Conservation (phyloP, 1,140 invertebrate species). For the Schmidtea mediterranea region DNA sequence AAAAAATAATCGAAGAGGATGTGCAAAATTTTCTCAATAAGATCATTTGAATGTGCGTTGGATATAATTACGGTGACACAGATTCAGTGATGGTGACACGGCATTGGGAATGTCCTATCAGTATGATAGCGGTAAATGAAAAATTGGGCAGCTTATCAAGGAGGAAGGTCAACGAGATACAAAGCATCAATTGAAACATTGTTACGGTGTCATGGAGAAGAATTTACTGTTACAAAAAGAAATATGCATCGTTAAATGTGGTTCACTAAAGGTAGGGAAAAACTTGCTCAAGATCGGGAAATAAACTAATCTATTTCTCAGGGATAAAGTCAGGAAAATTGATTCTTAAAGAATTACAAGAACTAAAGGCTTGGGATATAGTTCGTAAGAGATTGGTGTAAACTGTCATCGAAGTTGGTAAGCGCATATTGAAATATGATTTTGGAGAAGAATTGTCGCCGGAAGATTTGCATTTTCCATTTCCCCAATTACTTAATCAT, state of each 20-base stretch:
- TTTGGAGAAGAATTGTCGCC: constrained; percentile 39
- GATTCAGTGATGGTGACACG: constrained; percentile 99
- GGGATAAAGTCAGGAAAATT: constrained; percentile 28
- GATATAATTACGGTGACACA: constrained; percentile 93
- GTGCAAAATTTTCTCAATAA: background rate
- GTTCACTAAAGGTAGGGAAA: constrained; percentile 15
- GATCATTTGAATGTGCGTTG: too few relatives aligned
- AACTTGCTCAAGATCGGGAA: too few relatives aligned
- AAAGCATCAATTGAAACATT: constrained; percentile 72
- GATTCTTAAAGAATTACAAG: constrained; percentile 40
- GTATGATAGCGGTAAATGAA: background rate
- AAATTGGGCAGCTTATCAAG: constrained; percentile 40
- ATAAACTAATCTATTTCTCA: too few relatives aligned
- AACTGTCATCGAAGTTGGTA: constrained; percentile 25
- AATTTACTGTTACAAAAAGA: constrained; percentile 88
- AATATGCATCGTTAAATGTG: constrained; percentile 63
- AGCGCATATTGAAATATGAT: constrained; percentile 49
- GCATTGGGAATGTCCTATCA: constrained; percentile 50
- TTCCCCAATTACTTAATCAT: constrained; percentile 38
- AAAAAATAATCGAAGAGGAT: constrained; percentile 6
- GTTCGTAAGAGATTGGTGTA: constrained; percentile 90
- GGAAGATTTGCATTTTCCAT: constrained; percentile 62
- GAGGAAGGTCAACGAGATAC: constrained; percentile 74
- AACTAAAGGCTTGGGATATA: constrained; percentile 80
- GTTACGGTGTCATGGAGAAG: constrained; percentile 88